phyloP scores from a whole-genome alignment of 1,140 invertebrate species.

The Trialeurodes vaporariorum region DNA sequence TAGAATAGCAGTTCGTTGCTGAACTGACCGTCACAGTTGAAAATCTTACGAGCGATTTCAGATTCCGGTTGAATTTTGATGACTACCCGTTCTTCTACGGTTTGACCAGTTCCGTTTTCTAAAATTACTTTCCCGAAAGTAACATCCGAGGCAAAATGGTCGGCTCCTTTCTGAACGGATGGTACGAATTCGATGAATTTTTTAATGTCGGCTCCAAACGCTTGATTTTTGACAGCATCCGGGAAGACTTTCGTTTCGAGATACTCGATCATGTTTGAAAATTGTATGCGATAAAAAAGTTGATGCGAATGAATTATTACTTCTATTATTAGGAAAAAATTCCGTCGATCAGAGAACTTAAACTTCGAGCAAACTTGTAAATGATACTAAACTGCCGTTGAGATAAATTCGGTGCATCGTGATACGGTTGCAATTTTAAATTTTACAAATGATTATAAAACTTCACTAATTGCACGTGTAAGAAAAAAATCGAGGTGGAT shows the following conservation, averaged over 20 bases:
- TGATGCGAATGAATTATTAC: too few species aligned
- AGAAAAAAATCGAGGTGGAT: too few species aligned
- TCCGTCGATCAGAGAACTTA: too few species aligned
- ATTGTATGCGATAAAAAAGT: too few species aligned
- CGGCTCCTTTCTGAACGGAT: neutral
- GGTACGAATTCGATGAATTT: neutral
- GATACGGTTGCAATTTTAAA: too few species aligned
- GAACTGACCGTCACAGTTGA: neutral
- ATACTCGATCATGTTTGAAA: neutral
- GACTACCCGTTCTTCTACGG: neutral
- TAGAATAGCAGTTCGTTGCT: neutral
- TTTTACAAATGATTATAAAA: too few species aligned
- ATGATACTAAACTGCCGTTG: too few species aligned
- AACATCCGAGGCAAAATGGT: neutral
- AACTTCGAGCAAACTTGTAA: too few species aligned
- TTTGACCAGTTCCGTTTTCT: neutral
- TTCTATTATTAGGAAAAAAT: too few species aligned
- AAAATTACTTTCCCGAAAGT: neutral
- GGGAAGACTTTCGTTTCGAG: neutral
- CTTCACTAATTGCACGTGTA: too few species aligned
- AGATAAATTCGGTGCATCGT: too few species aligned
- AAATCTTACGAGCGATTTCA: neutral
- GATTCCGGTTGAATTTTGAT: neutral
- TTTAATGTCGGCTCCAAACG: neutral
- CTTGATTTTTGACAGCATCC: neutral